These are phyloP conservation scores for Seriola dumerili DNA, from an alignment of 2,113 vertebrate genomes.

Conservation along the genomic window DNA sequence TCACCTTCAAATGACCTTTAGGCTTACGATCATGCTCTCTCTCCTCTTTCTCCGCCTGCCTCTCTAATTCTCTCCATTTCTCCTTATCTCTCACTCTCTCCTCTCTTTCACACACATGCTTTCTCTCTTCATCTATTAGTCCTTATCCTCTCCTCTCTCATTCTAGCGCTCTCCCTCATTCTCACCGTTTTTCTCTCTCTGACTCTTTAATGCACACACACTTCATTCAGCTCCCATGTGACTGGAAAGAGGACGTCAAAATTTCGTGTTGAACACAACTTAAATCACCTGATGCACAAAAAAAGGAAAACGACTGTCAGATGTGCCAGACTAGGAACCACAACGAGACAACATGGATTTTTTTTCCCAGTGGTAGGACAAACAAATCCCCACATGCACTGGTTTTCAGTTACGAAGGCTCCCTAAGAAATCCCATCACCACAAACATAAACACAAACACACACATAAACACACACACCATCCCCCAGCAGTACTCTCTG, in stretches of 20 bases:
- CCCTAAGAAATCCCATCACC: slow-evolving; percentile 57
- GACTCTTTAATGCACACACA: slow-evolving; percentile 9
- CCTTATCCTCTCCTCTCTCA: slow-evolving; percentile 55
- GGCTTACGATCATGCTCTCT: slow-evolving; percentile 53
- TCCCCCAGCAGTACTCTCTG: slow-evolving; percentile 36
- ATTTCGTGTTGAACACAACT: background rate
- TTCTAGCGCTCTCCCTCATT: slow-evolving; percentile 23
- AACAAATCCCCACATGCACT: slow-evolving; percentile 51
- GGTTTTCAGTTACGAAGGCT: slow-evolving; percentile 64
- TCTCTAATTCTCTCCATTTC: slow-evolving; percentile 50
- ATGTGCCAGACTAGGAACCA: slow-evolving; percentile 18
- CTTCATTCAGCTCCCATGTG: background rate
- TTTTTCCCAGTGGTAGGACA: slow-evolving; percentile 29
- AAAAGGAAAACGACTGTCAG: background rate
- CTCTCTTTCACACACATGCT: slow-evolving; percentile 25
- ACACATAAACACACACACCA: slow-evolving; percentile 10
- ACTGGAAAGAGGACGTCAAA: slow-evolving; percentile 9
- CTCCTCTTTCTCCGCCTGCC: slow-evolving; percentile 15
- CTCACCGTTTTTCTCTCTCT: slow-evolving; percentile 9
- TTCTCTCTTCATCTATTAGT: slow-evolving; percentile 43
- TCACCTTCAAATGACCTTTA: slow-evolving; percentile 82
- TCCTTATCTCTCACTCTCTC: slow-evolving; percentile 48
- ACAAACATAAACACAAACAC: slow-evolving; percentile 22
- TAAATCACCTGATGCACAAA: slow-evolving; percentile 49
- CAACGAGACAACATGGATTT: slow-evolving; percentile 46